Base-by-base conservation (phyloP, 2,888 invertebrate genomes). In the Dryomyza anilis region DNA sequence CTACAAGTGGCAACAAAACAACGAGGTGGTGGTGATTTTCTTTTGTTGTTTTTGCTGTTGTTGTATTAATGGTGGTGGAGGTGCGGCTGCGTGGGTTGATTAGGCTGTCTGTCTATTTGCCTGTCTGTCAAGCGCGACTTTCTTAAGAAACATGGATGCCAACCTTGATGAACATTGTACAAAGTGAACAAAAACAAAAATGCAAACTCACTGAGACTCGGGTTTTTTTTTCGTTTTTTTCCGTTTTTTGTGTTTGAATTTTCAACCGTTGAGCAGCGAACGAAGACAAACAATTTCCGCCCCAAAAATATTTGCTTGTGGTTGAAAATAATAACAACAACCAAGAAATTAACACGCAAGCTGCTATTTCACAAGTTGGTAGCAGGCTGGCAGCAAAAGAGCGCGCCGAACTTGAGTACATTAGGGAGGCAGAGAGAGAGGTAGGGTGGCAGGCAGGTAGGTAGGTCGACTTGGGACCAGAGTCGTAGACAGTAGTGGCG, bases 221-320 rank as follows among this genome's bases (percentile, higher is more conserved):
- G 16, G 30, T 36, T 14, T 46, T 46, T 1, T 59, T 29, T 16
- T 45, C 2, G 59, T 30, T 52, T 36, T 30, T 45, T 30, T 45
- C 46, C 19, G 39, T 21, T 21, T 5, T 30, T 33, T 27, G n/a
- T 5, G 45, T 19, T 33, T 12, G 30, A 60, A 48, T n/a, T n/a
- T n/a, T n/a, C n/a, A n/a, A n/a, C n/a, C n/a, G n/a, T n/a, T n/a
- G n/a, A 33, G 50, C 61, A 53, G 14, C 48, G 25, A 48, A 48
- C 59, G 46, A 46, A 59, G 58, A 58, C 56, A 52, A 61, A 19
- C n/a, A 43, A 61, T 61, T 61, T 61, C 61, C 61, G 61, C 61
- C 61, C 61, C 61, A 53, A 61, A n/a, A 53, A 61, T 53, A 29
- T 61, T 61, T 53, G 53, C 61, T 53, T 52, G 52, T 29, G 61